Evolutionary conservation across 2,888 invertebrate genomes (phyloP), one percentile per base, ranked within the genome.

Genomic region (Dromius quadrimaculatus): DNA sequence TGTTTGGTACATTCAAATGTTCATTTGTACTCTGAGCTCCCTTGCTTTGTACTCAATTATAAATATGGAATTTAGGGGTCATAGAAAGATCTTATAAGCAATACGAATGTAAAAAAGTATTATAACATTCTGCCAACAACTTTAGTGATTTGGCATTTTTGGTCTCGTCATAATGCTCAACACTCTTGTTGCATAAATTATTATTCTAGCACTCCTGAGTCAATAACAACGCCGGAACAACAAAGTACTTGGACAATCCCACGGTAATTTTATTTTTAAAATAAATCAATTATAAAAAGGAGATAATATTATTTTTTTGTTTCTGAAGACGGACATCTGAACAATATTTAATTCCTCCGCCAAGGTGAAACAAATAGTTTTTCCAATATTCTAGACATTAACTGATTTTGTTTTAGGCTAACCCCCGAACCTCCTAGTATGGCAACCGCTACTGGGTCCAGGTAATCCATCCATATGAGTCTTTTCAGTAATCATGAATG

Each of bases 241-340:
- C 70, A 76, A 71, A 76, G 75, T 65, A 66, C 74, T 54, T 77
- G 77, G 77, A 68, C 75, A 66, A 76, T 74, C 38, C 76, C 76
- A 59, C 75, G 77, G 77, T 77, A 76, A 74, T 13, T 65, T 11
- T 57, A 43, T 19, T 59, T 19, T 32, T 11, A 62, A 41, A 61
- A 54, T 57, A 57, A 28, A 13, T 17, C 19, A 43, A n/a, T n/a
- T n/a, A n/a, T n/a, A n/a, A n/a, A n/a, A n/a, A n/a, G n/a, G n/a
- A n/a, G n/a, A n/a, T n/a, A n/a, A n/a, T n/a, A n/a, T n/a, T n/a
- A n/a, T n/a, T n/a, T n/a, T n/a, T n/a, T n/a, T n/a, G n/a, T n/a
- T n/a, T 17, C 20, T 64, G 41, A 20, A 69, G 70, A 36, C 15
- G 69, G 13, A 61, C 61, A 8, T 70, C 70, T 17, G 70, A 70